These are phyloP conservation scores for Yponomeuta cagnagella DNA, from an alignment of 2,888 invertebrate genomes.

Conservation along the genomic window DNA sequence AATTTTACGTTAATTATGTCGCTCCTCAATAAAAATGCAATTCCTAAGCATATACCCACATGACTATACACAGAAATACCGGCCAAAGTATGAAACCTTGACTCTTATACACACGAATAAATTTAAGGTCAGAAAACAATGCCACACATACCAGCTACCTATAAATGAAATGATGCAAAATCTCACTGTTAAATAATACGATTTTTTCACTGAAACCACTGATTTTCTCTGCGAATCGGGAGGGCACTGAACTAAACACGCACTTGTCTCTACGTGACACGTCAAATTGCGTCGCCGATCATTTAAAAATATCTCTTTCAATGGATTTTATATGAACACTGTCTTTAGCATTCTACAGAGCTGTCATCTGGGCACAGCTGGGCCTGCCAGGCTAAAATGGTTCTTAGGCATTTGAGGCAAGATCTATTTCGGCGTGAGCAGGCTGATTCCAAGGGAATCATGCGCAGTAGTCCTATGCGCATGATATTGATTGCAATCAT, in stretches of 20 bases:
- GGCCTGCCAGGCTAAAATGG: slow-evolving; percentile 19
- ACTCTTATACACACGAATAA: not conserved
- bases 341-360: slow-evolving; percentile 41
- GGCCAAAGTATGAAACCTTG: not conserved
- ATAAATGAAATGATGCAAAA: not conserved
- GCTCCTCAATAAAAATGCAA: not conserved
- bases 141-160: not conserved
- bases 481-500: slow-evolving; percentile 68
- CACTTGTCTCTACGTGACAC: not conserved
- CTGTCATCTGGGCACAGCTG: slow-evolving; percentile 53
- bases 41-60: not conserved
- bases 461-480: slow-evolving; percentile 71
- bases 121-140: slow-evolving; percentile 1
- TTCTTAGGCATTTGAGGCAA: slow-evolving; percentile 22
- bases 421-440: slow-evolving; percentile 26
- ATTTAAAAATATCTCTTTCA: not conserved
- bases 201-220: not conserved
- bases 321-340: slow-evolving; percentile 48
- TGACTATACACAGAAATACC: not conserved
- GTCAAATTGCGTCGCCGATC: not conserved
- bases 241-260: not conserved
- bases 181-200: not conserved
- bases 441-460: slow-evolving; percentile 43
- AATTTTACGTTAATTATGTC: not conserved
- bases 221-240: not conserved